phyloP scores from a whole-genome alignment of 1,140 invertebrate species.

The Heterodera carotae region DNA sequence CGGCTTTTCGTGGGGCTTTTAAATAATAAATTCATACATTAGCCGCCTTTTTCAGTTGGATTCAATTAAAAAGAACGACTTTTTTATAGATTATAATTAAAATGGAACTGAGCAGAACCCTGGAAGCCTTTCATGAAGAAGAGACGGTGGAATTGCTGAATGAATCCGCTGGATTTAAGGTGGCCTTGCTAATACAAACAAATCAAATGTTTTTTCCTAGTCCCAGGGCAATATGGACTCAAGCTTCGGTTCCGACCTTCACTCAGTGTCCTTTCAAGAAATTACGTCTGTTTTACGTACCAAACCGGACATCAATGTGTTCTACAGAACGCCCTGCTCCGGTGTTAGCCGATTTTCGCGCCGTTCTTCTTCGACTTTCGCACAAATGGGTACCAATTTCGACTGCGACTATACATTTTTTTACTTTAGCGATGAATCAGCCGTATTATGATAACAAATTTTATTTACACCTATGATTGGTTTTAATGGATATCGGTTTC shows the following conservation, averaged over 20 bases:
- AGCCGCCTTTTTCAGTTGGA: no score
- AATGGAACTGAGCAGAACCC: background rate
- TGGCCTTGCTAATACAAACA: background rate
- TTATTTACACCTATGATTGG: no score
- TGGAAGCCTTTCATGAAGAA: background rate
- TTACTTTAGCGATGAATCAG: no score
- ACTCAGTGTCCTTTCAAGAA: slow-evolving; percentile 27
- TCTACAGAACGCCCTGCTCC: slow-evolving; percentile 24
- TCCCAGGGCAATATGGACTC: slow-evolving; percentile 22
- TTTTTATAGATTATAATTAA: no score
- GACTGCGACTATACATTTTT: background rate
- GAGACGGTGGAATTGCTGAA: background rate
- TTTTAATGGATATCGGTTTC: no score
- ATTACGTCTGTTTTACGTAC: slow-evolving; percentile 24
- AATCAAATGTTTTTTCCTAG: background rate
- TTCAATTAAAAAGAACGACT: no score
- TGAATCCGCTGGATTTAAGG: slow-evolving; percentile 25
- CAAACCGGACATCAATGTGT: slow-evolving; percentile 29
- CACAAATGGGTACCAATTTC: slow-evolving; percentile 2
- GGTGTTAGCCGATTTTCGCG: slow-evolving; percentile 21
- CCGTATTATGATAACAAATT: no score
- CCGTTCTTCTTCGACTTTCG: slow-evolving; percentile 14
- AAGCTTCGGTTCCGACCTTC: slow-evolving; percentile 21
- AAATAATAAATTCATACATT: no score
- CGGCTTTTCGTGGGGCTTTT: no score